Conservation (phyloP, 2,888 invertebrate genomes). For the Eristalis pertinax region DNA sequence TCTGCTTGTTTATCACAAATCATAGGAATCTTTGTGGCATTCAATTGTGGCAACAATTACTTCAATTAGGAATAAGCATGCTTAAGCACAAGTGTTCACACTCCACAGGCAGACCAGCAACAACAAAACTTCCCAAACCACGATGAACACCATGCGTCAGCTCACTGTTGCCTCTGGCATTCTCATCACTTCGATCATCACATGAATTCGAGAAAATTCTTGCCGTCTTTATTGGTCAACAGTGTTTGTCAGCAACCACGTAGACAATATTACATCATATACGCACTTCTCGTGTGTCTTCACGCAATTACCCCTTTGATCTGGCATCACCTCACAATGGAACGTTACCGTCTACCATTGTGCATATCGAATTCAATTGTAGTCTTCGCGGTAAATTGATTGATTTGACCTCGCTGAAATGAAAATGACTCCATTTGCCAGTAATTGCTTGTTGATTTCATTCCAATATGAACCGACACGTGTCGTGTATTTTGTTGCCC, state of each 20-base stretch:
- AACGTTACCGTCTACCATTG: not conserved
- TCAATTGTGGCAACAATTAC: no score
- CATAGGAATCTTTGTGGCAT: no score
- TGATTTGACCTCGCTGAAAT: constrained; percentile 57
- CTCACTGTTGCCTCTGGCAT: not conserved
- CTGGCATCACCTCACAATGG: not conserved
- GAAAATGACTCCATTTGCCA: constrained; percentile 7
- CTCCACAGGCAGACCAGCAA: no score
- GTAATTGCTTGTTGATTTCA: constrained; percentile 41
- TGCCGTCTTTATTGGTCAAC: not conserved
- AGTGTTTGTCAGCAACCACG: not conserved
- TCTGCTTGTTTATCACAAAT: no score
- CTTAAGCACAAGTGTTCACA: no score
- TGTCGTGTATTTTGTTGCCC: not conserved
- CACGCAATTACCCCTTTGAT: not conserved
- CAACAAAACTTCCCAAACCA: not conserved
- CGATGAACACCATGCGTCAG: not conserved
- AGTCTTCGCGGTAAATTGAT: constrained; percentile 31
- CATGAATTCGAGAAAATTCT: not conserved
- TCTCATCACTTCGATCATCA: not conserved
- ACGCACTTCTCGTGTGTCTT: not conserved
- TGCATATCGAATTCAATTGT: constrained; percentile 30
- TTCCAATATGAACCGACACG: constrained; percentile 6
- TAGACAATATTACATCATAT: not conserved
- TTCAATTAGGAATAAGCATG: no score